A percentile compares a stretch with the other conserved stretches of the same genome.
Evolutionary conservation across 2,888 invertebrate species (phyloP).

Genomic region (Anaspis maculata): DNA sequence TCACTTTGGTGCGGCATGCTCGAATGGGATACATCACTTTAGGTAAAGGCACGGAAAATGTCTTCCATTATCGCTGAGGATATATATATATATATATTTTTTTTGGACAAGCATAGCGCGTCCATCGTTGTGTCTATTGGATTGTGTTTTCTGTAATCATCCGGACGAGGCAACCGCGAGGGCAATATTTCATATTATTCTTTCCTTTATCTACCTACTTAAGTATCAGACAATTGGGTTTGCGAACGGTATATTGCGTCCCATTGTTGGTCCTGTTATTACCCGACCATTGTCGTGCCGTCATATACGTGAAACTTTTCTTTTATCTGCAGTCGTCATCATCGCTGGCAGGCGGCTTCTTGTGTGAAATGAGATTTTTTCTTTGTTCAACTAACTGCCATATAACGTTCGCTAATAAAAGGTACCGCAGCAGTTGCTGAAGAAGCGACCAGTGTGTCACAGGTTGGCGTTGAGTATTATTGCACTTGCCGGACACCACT

Average conservation of each 20-base stretch:
- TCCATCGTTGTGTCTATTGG: no score
- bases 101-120: no score
- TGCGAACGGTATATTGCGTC: constrained; percentile 36
- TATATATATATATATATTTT: no score
- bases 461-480: constrained; percentile 31
- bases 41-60: no score
- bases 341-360: constrained; percentile 22
- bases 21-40: no score
- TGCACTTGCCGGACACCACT: constrained; percentile 15
- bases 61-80: no score
- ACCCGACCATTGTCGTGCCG: constrained; percentile 35
- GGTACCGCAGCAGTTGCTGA: constrained; percentile 24
- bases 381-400: constrained; percentile 37
- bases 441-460: constrained; percentile 20
- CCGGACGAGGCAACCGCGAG: neutral
- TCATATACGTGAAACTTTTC: constrained; percentile 38
- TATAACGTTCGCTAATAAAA: constrained; percentile 37
- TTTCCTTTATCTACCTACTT: constrained; percentile 28
- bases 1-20: no score
- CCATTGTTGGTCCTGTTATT: constrained; percentile 38
- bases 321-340: constrained; percentile 38
- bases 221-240: constrained; percentile 36
- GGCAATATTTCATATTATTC: neutral
- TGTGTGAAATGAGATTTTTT: constrained; percentile 38
- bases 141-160: no score